Percentiles rank a stretch among this genome's conserved stretches.
phyloP scores from a whole-genome alignment of 2,113 vertebrate genomes.

The Vidua macroura region DNA sequence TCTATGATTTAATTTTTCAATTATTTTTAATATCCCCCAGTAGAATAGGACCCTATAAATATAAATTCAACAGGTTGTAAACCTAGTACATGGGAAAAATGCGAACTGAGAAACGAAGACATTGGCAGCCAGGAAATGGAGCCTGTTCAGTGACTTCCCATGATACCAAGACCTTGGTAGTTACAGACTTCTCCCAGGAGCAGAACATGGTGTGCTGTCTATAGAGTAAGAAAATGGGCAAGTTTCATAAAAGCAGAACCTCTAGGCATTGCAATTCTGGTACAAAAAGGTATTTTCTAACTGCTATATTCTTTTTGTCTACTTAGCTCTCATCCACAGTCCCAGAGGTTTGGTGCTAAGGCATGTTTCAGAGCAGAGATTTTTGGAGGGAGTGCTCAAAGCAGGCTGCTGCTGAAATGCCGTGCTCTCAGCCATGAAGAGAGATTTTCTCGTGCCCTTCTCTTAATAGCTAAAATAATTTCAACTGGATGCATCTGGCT shows the following conservation, averaged over 20 bases:
- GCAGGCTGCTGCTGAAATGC: background rate
- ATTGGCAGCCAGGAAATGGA: background rate
- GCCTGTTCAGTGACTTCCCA: background rate
- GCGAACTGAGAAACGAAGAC: background rate
- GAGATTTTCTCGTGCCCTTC: background rate
- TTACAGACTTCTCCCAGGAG: background rate
- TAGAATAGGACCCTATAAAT: background rate
- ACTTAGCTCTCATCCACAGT: background rate
- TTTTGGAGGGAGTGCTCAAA: background rate
- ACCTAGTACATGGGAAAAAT: background rate
- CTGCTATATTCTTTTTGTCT: background rate
- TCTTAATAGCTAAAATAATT: background rate
- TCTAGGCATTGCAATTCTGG: background rate
- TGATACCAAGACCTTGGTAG: background rate
- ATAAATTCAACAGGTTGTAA: background rate
- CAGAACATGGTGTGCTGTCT: background rate
- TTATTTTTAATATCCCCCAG: background rate
- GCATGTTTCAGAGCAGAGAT: background rate
- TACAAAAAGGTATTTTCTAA: background rate
- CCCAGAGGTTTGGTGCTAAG: background rate
- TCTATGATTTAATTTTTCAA: background rate
- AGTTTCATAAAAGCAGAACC: background rate
- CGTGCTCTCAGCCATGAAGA: accelerated
- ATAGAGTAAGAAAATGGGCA: background rate
- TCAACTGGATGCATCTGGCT: background rate